Conservation (phyloP, 64 coral and sea anemone genomes). For the Montipora cactus region DNA sequence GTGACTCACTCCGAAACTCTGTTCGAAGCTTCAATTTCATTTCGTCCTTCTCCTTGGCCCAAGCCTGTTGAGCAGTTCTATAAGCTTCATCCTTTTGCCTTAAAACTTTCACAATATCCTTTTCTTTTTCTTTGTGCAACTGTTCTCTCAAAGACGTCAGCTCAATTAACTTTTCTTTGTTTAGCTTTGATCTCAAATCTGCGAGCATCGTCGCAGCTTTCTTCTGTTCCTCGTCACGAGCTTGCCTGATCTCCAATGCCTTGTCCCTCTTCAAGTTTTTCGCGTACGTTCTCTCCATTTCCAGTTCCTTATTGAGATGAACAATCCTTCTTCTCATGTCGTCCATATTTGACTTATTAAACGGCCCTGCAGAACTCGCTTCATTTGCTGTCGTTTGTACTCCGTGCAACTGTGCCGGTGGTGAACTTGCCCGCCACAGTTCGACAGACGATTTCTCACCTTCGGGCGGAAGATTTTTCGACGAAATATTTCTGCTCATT, state of each 20-base stretch:
- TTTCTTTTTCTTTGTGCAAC: constrained; percentile 93
- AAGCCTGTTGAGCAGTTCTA: constrained; percentile 79
- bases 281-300: constrained; percentile 70
- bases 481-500: constrained; percentile 66
- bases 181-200: constrained; percentile 87
- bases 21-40: constrained; percentile 70
- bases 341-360: constrained; percentile 21
- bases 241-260: constrained; percentile 76
- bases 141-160: constrained; percentile 82
- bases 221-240: constrained; percentile 84
- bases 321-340: constrained; percentile 88
- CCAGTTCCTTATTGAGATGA: constrained; percentile 88
- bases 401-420: constrained; percentile 5
- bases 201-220: constrained; percentile 65
- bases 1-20: constrained; percentile 80
- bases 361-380: neutral
- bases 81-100: constrained; percentile 92
- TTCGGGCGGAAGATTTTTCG: constrained; percentile 40
- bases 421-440: constrained; percentile 39
- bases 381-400: constrained; percentile 24
- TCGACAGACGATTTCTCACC: constrained; percentile 36
- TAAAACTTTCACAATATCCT: constrained; percentile 83
- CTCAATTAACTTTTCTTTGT: constrained; percentile 90
- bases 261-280: constrained; percentile 90
- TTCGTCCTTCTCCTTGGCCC: constrained; percentile 94